phyloP scores from a whole-genome alignment of 2,888 invertebrate genomes.

The Galerucella nymphaeae region DNA sequence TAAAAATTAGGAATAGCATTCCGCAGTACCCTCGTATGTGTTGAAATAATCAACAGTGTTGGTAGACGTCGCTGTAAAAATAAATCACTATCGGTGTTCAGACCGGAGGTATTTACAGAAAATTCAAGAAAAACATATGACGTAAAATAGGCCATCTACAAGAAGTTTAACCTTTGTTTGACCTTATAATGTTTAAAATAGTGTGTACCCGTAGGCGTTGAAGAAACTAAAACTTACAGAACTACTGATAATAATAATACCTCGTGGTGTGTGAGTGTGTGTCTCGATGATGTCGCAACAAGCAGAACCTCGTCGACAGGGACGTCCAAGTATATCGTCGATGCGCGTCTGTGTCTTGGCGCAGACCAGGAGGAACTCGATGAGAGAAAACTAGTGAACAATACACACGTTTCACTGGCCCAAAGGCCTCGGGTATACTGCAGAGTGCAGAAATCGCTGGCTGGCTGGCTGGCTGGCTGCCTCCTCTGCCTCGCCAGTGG shows the following conservation, averaged over 20 bases:
- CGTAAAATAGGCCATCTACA: slow-evolving; percentile 32
- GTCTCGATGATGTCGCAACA: slow-evolving; percentile 37
- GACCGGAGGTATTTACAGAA: not conserved
- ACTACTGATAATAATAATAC: slow-evolving; percentile 38
- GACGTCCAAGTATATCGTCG: slow-evolving; percentile 48
- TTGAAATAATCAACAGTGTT: not conserved
- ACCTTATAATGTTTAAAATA: slow-evolving; percentile 52
- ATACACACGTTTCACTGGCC: slow-evolving; percentile 42
- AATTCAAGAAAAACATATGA: slow-evolving; percentile 25
- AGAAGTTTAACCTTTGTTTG: slow-evolving; percentile 49
- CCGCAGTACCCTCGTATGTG: not conserved
- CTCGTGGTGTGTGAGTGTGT: slow-evolving; percentile 40
- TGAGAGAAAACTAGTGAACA: slow-evolving; percentile 29
- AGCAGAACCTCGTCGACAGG: slow-evolving; percentile 32
- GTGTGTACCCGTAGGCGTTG: slow-evolving; percentile 50
- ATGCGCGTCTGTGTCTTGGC: slow-evolving; percentile 46
- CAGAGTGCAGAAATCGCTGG: slow-evolving; percentile 51
- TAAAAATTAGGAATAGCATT: not conserved
- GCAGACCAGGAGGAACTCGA: slow-evolving; percentile 45
- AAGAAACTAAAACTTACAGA: slow-evolving; percentile 43
- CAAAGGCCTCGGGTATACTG: slow-evolving; percentile 56
- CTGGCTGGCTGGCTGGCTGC: slow-evolving; percentile 45
- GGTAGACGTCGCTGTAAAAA: not conserved
- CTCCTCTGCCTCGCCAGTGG: slow-evolving; percentile 34
- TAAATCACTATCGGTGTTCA: not conserved